Conservation (phyloP, 2,797 vertebrate genomes). For the Erpetoichthys calabaricus region DNA sequence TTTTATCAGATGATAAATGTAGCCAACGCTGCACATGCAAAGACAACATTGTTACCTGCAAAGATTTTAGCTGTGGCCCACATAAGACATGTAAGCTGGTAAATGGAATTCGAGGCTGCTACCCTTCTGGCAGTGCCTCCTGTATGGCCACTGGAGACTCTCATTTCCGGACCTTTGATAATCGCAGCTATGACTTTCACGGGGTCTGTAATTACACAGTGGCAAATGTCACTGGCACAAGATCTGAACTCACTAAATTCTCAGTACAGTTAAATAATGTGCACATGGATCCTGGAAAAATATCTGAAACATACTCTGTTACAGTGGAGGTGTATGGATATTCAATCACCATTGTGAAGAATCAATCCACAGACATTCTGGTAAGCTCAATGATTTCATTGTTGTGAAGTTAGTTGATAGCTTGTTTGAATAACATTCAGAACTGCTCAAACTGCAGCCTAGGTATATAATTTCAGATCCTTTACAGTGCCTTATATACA, state of each 20-base stretch:
- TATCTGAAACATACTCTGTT: conserved; percentile 19
- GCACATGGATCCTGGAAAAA: conserved; percentile 11
- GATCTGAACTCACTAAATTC: conserved; percentile 17
- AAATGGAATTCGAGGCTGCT: conserved; percentile 26
- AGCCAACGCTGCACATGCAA: conserved; percentile 27
- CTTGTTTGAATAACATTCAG: too few relatives aligned
- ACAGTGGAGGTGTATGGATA: conserved; percentile 18
- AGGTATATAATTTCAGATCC: too few relatives aligned
- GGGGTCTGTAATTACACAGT: conserved; percentile 33
- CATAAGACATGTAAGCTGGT: conserved; percentile 24
- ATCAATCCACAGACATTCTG: conserved; percentile 16
- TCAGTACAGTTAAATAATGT: conserved; percentile 22
- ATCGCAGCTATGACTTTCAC: conserved; percentile 18
- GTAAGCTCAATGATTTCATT: conserved; percentile 13
- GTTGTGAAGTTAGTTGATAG: too few relatives aligned
- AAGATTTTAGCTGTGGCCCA: conserved; percentile 12
- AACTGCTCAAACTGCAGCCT: too few relatives aligned
- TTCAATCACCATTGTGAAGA: conserved; percentile 24
- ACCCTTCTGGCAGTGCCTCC: conserved; percentile 18
- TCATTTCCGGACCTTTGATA: conserved; percentile 35
- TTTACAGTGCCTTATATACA: too few relatives aligned
- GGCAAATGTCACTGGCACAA: conserved; percentile 8
- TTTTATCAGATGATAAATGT: conserved; percentile 14
- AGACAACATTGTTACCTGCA: conserved; percentile 25
- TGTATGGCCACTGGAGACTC: conserved; percentile 30